Conservation (phyloP, 2,797 vertebrate genomes). For the Sebastes taczanowskii region DNA sequence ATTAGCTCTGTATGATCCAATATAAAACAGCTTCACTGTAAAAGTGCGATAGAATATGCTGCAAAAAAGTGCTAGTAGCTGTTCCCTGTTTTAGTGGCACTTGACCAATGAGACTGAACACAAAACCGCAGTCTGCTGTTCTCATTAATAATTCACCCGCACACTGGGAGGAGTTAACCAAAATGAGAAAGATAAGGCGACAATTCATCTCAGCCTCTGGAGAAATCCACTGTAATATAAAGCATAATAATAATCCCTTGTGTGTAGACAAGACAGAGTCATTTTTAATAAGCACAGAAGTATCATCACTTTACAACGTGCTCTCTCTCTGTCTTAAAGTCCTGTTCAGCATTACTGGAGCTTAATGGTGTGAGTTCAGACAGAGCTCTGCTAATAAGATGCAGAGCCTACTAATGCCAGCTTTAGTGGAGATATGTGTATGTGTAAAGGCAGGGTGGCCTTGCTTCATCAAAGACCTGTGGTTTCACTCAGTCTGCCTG, state of each 20-base stretch:
- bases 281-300: constrained; percentile 47
- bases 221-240: constrained; percentile 19
- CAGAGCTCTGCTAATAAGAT: constrained; percentile 53
- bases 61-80: neutral
- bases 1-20: neutral
- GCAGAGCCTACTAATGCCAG: constrained; percentile 55
- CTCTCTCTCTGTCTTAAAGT: constrained; percentile 36
- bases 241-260: constrained; percentile 30
- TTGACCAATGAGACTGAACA: neutral
- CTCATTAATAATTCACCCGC: constrained; percentile 13
- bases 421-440: constrained; percentile 55
- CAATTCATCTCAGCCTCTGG: neutral
- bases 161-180: constrained; percentile 2
- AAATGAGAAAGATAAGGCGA: constrained; percentile 10
- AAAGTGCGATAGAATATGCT: neutral
- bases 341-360: constrained; percentile 44
- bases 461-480: constrained; percentile 30
- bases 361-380: constrained; percentile 55
- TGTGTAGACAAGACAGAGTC: constrained; percentile 9
- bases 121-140: constrained; percentile 6
- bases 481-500: constrained; percentile 19
- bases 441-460: constrained; percentile 43
- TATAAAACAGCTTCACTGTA: neutral
- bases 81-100: neutral
- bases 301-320: constrained; percentile 32